Base-by-base conservation (phyloP, 1,140 invertebrate genomes). In the Drosophila serrata region DNA sequence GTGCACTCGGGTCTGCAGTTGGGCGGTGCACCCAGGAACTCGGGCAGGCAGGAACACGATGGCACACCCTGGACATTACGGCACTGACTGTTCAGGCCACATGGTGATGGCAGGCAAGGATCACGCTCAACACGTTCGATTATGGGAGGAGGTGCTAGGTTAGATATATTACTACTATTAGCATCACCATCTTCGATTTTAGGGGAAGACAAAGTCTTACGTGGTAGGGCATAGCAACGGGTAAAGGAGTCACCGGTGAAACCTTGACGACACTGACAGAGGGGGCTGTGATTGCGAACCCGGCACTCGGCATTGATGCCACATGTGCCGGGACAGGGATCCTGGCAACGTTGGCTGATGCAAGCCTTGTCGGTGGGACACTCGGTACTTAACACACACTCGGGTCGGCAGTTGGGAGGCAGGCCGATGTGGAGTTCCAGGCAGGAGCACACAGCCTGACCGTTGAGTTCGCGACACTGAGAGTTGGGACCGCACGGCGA, bases 1-100 rank as follows among this genome's bases (percentile, higher is more conserved):
- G 97, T 93, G 92, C 97, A 98, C 92, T 98, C 97, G n/a, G 97
- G 96, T 92, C 96, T 94, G 79, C 97, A 97, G 42, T 94, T 94
- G 46, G 97, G 96, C 40, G 97, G 96, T 13, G 94, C 93, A 27
- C 97, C 97, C 62, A 96, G 94, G 81, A 96, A 97, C 22, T 95
- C 95, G 68, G 94, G 94, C 31, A 97, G 88, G 81, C 97, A 97
- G 39, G 96, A 95, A 82, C 97, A 98, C 4, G 96, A 95, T 1
- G 96, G 95, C 75, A 96, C 95, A 65, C 96, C 97, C 55, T 95
- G 94, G 19, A 95, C 92, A 63, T 95, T 95, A 67, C 95, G 94
- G 92, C 97, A 98, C 78, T 96, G 94, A 82, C 96, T 96, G 92
- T 97, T 97, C 1, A 96, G 95, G 15, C 96, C 95, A 79, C 95